Base-by-base conservation (phyloP, 2,888 invertebrate genomes). In the Drosophila vallismaia region DNA sequence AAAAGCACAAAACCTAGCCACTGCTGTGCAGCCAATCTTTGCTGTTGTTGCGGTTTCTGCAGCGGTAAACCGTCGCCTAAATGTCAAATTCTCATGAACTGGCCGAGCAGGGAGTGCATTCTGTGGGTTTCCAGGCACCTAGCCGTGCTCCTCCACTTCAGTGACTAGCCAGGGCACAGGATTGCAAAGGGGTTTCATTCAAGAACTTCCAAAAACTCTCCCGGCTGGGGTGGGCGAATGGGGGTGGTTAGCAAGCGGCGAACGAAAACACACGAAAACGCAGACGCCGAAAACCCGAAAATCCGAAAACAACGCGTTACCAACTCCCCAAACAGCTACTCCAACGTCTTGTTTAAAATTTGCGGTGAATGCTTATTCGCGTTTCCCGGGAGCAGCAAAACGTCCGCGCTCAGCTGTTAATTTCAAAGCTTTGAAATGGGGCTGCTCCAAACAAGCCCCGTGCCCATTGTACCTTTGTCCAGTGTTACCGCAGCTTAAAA, bases 1-100 rank as follows among this genome's bases (percentile, higher is more conserved):
- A 12, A 51, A 62, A 50, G 31, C 50, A 66, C 52, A 69, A 8
- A 42, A 19, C 3, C 1, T 9, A 42, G 19, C 69, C 44, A 52
- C 70, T n/a, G 7, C 42, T 71, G 68, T 44, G 66, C 63, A 52
- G 63, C 54, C 54, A 19, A 33, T 44, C 4, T 48, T 28, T 51
- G 58, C 53, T 68, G 42, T 71, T 46, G 55, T 52, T 76, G 55
- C 48, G 69, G 28, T 62, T 68, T 51, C 44, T 59, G 66, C 64
- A 62, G 68, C 73, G 40, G 70, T 75, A 51, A 38, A 26, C 54
- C 19, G 19, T 44, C 57, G 56, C 52, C 67, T 80, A 84, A 84
- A 84, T 84, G 84, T 82, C 84, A 84, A 79, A 84, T 86, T 84
- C 84, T 72, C 84, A 86, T 82, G 86, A 84, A 86, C 86, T 72